Base-by-base conservation (phyloP, 2,797 vertebrate genomes). In the Enteromius thamalakanensis region DNA sequence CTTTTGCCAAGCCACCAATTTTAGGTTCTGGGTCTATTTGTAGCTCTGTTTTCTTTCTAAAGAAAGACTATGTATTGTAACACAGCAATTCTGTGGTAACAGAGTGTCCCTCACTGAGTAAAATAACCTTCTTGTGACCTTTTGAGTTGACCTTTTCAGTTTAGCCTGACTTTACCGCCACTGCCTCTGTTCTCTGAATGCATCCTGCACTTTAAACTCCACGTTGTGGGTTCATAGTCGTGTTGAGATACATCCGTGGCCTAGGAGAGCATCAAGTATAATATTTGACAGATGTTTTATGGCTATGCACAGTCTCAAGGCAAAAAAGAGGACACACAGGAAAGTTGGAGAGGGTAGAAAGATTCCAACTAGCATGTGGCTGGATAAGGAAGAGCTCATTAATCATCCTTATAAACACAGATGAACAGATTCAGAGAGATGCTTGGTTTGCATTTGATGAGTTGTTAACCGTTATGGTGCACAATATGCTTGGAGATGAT, bases 101-200 rank as follows among this genome's bases (percentile, higher is more conserved):
- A 74, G 72, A 68, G 45, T 83, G 76, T 84, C 84, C 86, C 45
- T 72, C 53, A 74, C 83, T 85, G 49, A 79, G 64, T 79, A 60
- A 74, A 86, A 87, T 83, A 76, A 84, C 85, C 85, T 80, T 76
- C 71, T 60, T 19, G 26, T 84, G 86, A 86, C 77, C 84, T 89
- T 80, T 60, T 23, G n/a, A 75, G 60, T 82, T 84, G 76, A 77
- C 26, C 42, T 40, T 74, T 86, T 68, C 76, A 79, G 85, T 76
- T 79, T 83, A 86, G 76, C 26, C 47, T 82, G 81, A 69, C 42
- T 84, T 76, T 45, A 72, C 55, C 80, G 45, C 37, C 42, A 51
- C 83, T 49, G 37, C 23, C 45, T 55, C 40, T 53, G 51, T 58
- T 58, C 71, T 76, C 82, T 84, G 78, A 47, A 60, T 40, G 21